Conservation (phyloP, 2,797 vertebrate genomes). For the Protonibea diacanthus region DNA sequence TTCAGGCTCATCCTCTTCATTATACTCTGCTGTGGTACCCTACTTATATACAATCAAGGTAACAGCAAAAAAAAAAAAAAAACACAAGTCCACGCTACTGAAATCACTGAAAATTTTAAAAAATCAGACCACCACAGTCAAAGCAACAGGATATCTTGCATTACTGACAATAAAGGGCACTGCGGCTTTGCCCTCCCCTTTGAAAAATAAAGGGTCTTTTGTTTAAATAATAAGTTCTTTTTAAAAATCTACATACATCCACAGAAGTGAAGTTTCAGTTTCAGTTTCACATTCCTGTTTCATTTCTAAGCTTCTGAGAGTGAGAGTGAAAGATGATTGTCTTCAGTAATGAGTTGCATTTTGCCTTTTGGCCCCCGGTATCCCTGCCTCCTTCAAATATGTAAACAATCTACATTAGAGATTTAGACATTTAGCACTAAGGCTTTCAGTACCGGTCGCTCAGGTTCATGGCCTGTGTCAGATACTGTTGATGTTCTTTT, state of each 20-base stretch:
- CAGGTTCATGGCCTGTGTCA: neutral
- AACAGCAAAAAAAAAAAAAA: slow-evolving; percentile 7
- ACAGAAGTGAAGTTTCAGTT: no score
- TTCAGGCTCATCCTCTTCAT: neutral
- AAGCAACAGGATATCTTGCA: neutral
- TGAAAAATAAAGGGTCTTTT: slow-evolving; percentile 4
- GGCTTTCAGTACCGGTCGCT: neutral
- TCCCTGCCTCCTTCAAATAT: neutral
- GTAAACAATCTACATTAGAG: neutral
- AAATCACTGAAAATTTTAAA: neutral
- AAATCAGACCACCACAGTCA: neutral
- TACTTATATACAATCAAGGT: slow-evolving; percentile 3
- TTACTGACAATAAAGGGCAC: neutral
- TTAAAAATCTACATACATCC: no score
- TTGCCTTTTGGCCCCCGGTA: neutral
- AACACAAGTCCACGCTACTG: neutral
- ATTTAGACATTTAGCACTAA: no score
- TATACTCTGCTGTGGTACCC: neutral
- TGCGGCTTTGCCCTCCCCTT: neutral
- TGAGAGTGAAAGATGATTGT: neutral
- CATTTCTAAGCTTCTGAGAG: neutral
- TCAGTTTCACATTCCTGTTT: neutral
- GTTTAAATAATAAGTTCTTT: neutral
- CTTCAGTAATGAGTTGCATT: slow-evolving; percentile 5
- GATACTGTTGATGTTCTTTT: neutral